These are phyloP conservation scores for Drosophila rellima DNA, from an alignment of 2,888 invertebrate genomes.

Conservation along the genomic window DNA sequence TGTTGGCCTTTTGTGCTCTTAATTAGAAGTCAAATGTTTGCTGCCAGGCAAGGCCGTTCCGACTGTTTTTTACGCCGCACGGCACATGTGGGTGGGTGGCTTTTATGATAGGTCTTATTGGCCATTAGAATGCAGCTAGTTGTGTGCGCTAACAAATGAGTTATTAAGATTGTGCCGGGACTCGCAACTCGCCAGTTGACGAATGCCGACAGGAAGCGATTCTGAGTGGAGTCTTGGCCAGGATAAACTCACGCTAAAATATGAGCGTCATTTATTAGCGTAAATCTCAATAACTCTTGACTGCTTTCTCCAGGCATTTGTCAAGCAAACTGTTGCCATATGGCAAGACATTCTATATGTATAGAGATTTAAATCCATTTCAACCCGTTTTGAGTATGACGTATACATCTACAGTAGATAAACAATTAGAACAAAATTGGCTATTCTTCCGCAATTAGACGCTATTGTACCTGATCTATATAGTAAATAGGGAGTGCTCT, in stretches of 20 bases:
- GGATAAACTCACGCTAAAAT: constrained; percentile 27
- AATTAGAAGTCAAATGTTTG: constrained; percentile 80
- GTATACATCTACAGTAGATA: constrained; percentile 18
- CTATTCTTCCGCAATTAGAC: constrained; percentile 46
- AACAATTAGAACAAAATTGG: constrained; percentile 39
- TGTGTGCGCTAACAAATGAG: constrained; percentile 73
- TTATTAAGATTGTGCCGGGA: constrained; percentile 68
- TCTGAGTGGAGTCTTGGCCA: constrained; percentile 21
- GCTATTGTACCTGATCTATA: constrained; percentile 48
- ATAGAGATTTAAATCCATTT: constrained; percentile 17
- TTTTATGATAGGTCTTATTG: constrained; percentile 70
- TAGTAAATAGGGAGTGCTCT: not conserved
- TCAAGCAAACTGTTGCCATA: constrained; percentile 53
- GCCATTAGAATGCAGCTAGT: constrained; percentile 74
- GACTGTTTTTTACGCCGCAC: constrained; percentile 62
- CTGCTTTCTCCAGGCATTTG: constrained; percentile 41
- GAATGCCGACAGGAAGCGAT: constrained; percentile 16
- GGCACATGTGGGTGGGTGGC: constrained; percentile 56
- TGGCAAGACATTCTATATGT: constrained; percentile 16
- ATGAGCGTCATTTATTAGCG: constrained; percentile 47
- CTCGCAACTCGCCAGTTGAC: constrained; percentile 36
- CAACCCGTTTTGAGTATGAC: not conserved
- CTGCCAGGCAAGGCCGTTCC: constrained; percentile 64
- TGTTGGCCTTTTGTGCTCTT: constrained; percentile 60
- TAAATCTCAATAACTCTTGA: constrained; percentile 31